Percentiles rank a stretch among this genome's conserved stretches.
Evolutionary conservation across 2,113 vertebrate species (phyloP).

Genomic region (Pseudopodoces humilis): DNA sequence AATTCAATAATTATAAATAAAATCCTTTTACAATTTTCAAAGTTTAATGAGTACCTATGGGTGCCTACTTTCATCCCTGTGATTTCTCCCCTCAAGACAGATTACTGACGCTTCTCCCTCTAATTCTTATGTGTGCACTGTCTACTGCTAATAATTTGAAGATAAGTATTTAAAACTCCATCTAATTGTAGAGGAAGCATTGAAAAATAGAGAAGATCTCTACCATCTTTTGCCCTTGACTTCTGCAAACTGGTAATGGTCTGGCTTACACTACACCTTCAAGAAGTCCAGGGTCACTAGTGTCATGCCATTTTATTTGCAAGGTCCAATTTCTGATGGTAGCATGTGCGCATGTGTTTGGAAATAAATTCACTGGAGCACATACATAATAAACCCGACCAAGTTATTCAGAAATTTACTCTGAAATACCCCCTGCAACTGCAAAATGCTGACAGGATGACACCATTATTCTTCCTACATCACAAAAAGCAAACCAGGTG

Average conservation of each 20-base stretch:
- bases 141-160: not conserved
- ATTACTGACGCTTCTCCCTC: not conserved
- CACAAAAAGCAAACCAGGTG: slow-evolving; percentile 3
- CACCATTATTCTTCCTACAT: not conserved
- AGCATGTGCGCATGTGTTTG: not conserved
- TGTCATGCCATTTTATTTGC: not conserved
- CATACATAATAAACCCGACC: not conserved
- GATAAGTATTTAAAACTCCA: not conserved
- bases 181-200: not conserved
- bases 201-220: not conserved
- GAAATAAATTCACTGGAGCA: not conserved
- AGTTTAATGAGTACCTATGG: not conserved
- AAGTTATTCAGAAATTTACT: not conserved
- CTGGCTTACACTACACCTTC: not conserved
- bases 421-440: not conserved
- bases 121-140: not conserved
- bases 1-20: not conserved
- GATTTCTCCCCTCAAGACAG: not conserved
- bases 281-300: not conserved
- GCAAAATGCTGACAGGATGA: not conserved
- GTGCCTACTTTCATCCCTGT: not conserved
- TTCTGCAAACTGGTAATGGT: not conserved
- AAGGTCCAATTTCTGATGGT: not conserved
- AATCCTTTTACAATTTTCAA: not conserved
- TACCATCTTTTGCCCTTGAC: not conserved